Evolutionary conservation across 2,888 invertebrate species (phyloP).

Genomic region (Ennomos erosarius): DNA sequence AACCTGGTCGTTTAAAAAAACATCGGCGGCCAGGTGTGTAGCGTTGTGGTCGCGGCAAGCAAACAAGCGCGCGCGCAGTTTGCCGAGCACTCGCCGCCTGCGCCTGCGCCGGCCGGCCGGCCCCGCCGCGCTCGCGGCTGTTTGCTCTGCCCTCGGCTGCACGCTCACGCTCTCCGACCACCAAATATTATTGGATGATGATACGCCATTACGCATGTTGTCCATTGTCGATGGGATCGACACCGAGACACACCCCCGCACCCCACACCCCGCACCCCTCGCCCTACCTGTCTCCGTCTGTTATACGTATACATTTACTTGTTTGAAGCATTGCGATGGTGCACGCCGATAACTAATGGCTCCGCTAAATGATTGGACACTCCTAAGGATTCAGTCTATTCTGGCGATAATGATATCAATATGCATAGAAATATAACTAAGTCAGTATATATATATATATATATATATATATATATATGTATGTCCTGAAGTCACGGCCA

Average conservation of each 20-base stretch:
- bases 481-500: background rate
- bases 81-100: conserved; percentile 49
- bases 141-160: conserved; percentile 26
- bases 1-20: conserved; percentile 65
- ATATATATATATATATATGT: too few species aligned
- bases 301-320: too few species aligned
- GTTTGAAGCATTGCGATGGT: background rate
- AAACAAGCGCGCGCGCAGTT: conserved; percentile 51
- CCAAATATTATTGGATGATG: conserved; percentile 74
- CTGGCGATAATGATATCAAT: too few species aligned
- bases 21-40: conserved; percentile 51
- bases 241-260: conserved; percentile 31
- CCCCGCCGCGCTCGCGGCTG: conserved; percentile 24
- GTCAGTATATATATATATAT: too few species aligned
- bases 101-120: background rate
- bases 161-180: conserved; percentile 26
- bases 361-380: conserved; percentile 5
- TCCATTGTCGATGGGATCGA: conserved; percentile 50
- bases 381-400: too few species aligned
- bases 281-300: background rate
- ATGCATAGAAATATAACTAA: too few species aligned
- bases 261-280: background rate
- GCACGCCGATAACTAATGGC: background rate
- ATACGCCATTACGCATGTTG: conserved; percentile 67
- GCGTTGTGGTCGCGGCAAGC: conserved; percentile 42